Evolutionary conservation across 2,797 vertebrate genomes (phyloP).

Genomic region (Crax fasciolata): DNA sequence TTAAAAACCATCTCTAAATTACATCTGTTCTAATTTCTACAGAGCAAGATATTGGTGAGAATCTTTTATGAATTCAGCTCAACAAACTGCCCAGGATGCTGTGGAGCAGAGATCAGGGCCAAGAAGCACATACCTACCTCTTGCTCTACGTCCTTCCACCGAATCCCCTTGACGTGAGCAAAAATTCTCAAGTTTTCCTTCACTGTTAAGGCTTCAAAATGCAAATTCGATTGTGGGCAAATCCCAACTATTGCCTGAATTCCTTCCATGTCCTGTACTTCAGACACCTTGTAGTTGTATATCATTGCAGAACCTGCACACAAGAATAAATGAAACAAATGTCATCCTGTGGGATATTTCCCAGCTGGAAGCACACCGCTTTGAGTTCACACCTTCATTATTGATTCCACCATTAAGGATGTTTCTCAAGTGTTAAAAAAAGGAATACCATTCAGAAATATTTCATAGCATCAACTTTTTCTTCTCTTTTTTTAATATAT

Average conservation of each 20-base stretch:
- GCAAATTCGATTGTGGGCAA: conserved; percentile 92
- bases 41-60: background rate
- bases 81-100: background rate
- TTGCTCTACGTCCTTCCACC: conserved; percentile 76
- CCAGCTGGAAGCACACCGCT: background rate
- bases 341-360: background rate
- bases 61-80: background rate
- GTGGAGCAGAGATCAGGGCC: background rate
- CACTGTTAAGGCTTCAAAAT: conserved; percentile 92
- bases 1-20: background rate
- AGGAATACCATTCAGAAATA: background rate
- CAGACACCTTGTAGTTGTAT: conserved; percentile 84
- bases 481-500: background rate
- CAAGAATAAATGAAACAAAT: background rate
- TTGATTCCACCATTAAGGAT: background rate
- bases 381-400: background rate
- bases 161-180: conserved; percentile 91
- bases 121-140: conserved; percentile 83
- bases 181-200: conserved; percentile 93
- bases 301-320: conserved; percentile 86
- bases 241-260: conserved; percentile 88
- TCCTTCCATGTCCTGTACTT: conserved; percentile 82
- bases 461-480: background rate
- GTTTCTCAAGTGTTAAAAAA: background rate
- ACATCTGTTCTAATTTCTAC: background rate